A percentile compares a stretch with the other conserved stretches of the same genome.
These are phyloP conservation scores for Anagrus nilaparvatae DNA, from an alignment of 1,140 invertebrate species.

Conservation along the genomic window DNA sequence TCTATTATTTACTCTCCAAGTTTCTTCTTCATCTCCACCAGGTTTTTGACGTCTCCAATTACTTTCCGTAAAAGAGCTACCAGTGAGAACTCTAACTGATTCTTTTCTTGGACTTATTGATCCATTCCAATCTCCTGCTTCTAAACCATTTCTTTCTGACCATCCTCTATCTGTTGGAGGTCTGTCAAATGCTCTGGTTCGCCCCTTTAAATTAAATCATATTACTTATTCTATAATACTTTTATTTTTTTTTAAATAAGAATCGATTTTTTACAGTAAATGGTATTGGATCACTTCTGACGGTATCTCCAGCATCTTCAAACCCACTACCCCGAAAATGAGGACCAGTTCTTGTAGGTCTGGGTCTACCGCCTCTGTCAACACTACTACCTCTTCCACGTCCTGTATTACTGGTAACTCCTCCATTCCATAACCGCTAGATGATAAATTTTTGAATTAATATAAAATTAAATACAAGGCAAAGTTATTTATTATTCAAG, in stretches of 20 bases:
- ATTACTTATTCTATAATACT: background rate
- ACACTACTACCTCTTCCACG: slow-evolving; percentile 50
- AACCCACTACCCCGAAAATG: slow-evolving; percentile 47
- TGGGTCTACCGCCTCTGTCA: slow-evolving; percentile 42
- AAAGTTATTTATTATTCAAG: background rate
- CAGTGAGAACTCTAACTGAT: slow-evolving; percentile 40
- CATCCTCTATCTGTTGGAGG: slow-evolving; percentile 44
- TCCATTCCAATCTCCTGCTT: slow-evolving; percentile 48
- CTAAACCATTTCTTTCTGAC: slow-evolving; percentile 53
- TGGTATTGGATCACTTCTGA: slow-evolving; percentile 33
- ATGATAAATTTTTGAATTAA: slow-evolving; percentile 2
- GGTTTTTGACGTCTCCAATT: slow-evolving; percentile 51
- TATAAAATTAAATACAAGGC: slow-evolving; percentile 1
- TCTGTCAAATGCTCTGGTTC: slow-evolving; percentile 37
- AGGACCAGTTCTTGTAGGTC: slow-evolving; percentile 46
- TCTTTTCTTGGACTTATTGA: slow-evolving; percentile 53
- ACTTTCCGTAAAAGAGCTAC: slow-evolving; percentile 45
- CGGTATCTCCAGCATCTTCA: slow-evolving; percentile 42
- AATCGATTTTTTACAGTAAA: slow-evolving; percentile 27
- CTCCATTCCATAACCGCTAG: slow-evolving; percentile 37
- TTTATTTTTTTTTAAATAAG: slow-evolving; percentile 6
- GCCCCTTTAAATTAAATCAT: slow-evolving; percentile 20
- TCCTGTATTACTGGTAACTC: slow-evolving; percentile 31
- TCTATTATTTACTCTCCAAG: slow-evolving; percentile 42
- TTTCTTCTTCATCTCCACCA: slow-evolving; percentile 50